Conservation (phyloP, 2,888 invertebrate species). For the Eupithecia dodoneata region DNA sequence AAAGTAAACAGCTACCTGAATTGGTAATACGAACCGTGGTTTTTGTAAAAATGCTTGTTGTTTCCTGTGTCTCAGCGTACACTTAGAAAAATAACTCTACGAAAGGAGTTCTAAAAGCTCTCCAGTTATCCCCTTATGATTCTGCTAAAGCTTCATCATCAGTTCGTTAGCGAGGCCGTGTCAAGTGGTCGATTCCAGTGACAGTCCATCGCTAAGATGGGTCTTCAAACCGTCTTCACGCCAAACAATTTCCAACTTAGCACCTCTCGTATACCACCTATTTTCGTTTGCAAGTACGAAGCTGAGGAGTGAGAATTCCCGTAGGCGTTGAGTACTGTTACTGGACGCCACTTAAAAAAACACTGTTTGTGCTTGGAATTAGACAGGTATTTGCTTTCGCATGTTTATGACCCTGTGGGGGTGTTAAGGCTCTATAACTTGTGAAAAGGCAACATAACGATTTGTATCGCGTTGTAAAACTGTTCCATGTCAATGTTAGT, state of each 20-base stretch:
- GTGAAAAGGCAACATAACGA: slow-evolving; percentile 42
- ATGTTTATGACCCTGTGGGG: slow-evolving; percentile 59
- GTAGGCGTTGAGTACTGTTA: slow-evolving; percentile 72
- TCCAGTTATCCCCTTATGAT: slow-evolving; percentile 53
- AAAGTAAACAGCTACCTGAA: slow-evolving; percentile 28
- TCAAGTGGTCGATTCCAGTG: slow-evolving; percentile 58
- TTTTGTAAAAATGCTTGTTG: neutral
- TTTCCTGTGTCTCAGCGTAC: neutral
- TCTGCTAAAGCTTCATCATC: slow-evolving; percentile 61
- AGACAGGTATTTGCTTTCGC: slow-evolving; percentile 60
- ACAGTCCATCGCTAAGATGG: slow-evolving; percentile 43
- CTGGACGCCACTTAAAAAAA: slow-evolving; percentile 54
- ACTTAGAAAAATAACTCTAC: neutral
- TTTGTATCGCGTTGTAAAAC: slow-evolving; percentile 40
- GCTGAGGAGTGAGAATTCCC: slow-evolving; percentile 47
- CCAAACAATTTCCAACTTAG: slow-evolving; percentile 44
- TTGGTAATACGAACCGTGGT: slow-evolving; percentile 7
- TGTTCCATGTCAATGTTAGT: slow-evolving; percentile 25
- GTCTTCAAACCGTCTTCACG: slow-evolving; percentile 23
- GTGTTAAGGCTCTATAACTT: slow-evolving; percentile 44
- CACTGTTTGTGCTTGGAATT: slow-evolving; percentile 61
- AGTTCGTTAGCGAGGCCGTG: slow-evolving; percentile 65
- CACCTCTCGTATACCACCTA: slow-evolving; percentile 22
- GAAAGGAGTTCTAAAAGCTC: slow-evolving; percentile 36
- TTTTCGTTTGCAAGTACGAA: slow-evolving; percentile 34